Evolutionary conservation across 2,888 invertebrate genomes (phyloP), one percentile per base, ranked within the genome.

Genomic region (Tachina grossa): DNA sequence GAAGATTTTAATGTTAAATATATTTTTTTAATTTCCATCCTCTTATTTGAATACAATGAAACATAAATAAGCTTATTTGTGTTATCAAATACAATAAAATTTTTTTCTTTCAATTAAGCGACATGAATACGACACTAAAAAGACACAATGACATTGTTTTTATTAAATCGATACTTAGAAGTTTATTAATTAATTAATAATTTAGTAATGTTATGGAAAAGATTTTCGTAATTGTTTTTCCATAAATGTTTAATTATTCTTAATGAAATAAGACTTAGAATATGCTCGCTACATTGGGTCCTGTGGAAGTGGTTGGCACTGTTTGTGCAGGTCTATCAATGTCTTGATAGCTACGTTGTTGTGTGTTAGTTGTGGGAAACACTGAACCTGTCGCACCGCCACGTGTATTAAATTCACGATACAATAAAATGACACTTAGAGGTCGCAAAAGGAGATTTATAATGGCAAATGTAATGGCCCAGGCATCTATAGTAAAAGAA

Each of bases 321-420:
- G 92, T 90, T 87, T 93, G 93, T 71, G 90, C 89, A 49, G 92
- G 91, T 65, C 92, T 90, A 87, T 93, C 93, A 53, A 93, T 93
- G 84, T 93, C 93, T 89, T 93, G 92, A 86, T 93, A 93, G 87
- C 90, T 92, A 57, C 93, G 89, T 87, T 92, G 93, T 83, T 91
- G 91, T 19, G 78, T 72, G n/a, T 90, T 91, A 13, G 78, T 65
- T n/a, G 91, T 91, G 11, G 93, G 92, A 76, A 92, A 92, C 2
- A 92, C 91, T 19, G 92, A 89, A 0, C 90, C 91, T 9, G 90
- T 87, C 49, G 89, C 89, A 13, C 93, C 93, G 49, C 93, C 92
- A 39, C 93, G 92, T 16, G 91, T 89, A 76, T 89, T 92, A 61
- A 93, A 91, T 86, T 93, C 93, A 9, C 91, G 91, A 82, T 92